These are phyloP conservation scores for Microtus montanus DNA, from an alignment of 2,113 vertebrate genomes.

Conservation along the genomic window DNA sequence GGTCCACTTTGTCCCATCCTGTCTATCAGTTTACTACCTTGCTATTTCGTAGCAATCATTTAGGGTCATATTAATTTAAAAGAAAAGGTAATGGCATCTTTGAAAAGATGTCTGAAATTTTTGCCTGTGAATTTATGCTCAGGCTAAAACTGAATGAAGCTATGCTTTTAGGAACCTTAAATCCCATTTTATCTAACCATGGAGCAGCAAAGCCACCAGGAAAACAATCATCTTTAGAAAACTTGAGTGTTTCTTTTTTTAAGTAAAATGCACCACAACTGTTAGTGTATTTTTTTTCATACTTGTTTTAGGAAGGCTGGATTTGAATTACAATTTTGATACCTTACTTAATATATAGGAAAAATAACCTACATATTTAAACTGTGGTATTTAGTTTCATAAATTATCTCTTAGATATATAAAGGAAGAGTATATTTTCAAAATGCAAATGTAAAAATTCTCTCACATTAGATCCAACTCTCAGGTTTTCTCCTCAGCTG, in stretches of 20 bases:
- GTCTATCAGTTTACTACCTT: constrained; percentile 16
- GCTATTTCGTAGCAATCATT: constrained; percentile 9
- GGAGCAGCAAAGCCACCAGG: neutral
- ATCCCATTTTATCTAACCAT: constrained; percentile 29
- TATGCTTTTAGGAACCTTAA: constrained; percentile 1
- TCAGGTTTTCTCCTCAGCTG: neutral
- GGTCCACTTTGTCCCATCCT: neutral
- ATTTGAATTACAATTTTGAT: constrained; percentile 2
- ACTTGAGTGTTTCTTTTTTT: neutral
- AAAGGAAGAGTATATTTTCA: neutral
- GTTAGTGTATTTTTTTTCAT: constrained; percentile 2
- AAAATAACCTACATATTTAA: constrained; percentile 26
- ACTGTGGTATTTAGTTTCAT: neutral
- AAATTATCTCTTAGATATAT: neutral
- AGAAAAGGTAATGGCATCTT: constrained; percentile 16
- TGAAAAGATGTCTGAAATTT: neutral
- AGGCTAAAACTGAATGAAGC: constrained; percentile 27
- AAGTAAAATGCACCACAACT: neutral
- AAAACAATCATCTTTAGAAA: constrained; percentile 1
- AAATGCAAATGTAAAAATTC: neutral
- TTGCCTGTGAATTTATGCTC: neutral
- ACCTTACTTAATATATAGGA: constrained; percentile 4
- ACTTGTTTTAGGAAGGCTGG: neutral
- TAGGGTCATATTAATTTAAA: constrained; percentile 4
- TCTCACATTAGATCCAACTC: neutral